These are phyloP conservation scores for Amyelois transitella DNA, from an alignment of 1,140 invertebrate species.

Conservation along the genomic window DNA sequence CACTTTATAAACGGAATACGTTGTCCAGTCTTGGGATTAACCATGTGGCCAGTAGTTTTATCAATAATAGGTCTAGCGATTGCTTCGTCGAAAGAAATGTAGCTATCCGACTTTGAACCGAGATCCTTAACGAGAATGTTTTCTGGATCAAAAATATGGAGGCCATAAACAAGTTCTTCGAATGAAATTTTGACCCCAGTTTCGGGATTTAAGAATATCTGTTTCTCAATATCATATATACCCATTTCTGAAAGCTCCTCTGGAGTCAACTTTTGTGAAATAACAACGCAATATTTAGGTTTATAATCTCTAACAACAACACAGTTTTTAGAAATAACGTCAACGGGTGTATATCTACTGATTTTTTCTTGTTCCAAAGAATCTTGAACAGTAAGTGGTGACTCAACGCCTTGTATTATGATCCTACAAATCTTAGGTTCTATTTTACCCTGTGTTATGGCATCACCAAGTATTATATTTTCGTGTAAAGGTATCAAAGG, in stretches of 20 bases:
- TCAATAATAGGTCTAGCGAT: constrained; percentile 84
- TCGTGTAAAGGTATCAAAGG: constrained; percentile 46
- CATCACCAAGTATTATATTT: constrained; percentile 78
- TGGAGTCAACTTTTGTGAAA: constrained; percentile 76
- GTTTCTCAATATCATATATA: constrained; percentile 83
- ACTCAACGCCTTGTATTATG: constrained; percentile 75
- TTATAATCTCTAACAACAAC: constrained; percentile 54
- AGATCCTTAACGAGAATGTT: constrained; percentile 87
- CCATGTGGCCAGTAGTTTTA: constrained; percentile 84
- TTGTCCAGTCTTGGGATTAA: constrained; percentile 87
- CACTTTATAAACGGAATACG: constrained; percentile 90
- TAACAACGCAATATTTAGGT: constrained; percentile 56
- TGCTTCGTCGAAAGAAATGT: constrained; percentile 83
- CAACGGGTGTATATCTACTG: constrained; percentile 79
- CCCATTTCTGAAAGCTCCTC: constrained; percentile 81
- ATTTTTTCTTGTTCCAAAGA: constrained; percentile 79
- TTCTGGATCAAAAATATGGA: constrained; percentile 84
- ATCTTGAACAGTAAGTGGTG: constrained; percentile 77
- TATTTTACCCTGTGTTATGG: constrained; percentile 83
- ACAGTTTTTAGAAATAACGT: constrained; percentile 71
- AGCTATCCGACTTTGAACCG: constrained; percentile 78
- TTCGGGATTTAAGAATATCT: constrained; percentile 86
- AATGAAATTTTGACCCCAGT: constrained; percentile 85
- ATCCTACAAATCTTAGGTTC: constrained; percentile 83
- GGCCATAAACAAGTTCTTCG: constrained; percentile 83